These are phyloP conservation scores for Cryptocephalus moraei DNA, from an alignment of 2,888 invertebrate genomes.

Conservation along the genomic window DNA sequence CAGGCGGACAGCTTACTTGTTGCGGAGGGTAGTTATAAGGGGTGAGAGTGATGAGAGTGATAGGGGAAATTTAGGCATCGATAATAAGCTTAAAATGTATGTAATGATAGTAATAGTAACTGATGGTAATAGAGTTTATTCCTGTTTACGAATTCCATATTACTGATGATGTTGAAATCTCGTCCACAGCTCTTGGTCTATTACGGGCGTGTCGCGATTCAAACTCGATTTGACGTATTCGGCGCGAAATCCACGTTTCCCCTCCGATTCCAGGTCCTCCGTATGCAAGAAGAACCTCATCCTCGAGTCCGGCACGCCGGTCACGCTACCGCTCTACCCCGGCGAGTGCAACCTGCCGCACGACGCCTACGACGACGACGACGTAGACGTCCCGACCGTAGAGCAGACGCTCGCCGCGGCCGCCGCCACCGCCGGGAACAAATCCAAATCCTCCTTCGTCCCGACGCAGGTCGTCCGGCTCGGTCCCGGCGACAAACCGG, in stretches of 20 bases:
- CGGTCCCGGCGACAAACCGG: constrained; percentile 28
- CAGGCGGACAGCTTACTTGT: too few relatives aligned
- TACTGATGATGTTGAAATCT: too few relatives aligned
- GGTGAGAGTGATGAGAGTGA: too few relatives aligned
- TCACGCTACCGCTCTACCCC: constrained; percentile 62
- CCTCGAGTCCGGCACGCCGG: constrained; percentile 61
- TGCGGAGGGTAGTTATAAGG: too few relatives aligned
- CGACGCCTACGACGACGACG: constrained; percentile 29
- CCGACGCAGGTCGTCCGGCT: constrained; percentile 36
- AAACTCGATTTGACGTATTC: too few relatives aligned
- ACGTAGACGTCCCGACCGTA: constrained; percentile 10
- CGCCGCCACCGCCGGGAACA: constrained; percentile 3
- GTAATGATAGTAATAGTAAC: too few relatives aligned
- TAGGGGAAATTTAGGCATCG: too few relatives aligned
- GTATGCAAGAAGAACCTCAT: constrained; percentile 68
- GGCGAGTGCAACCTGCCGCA: constrained; percentile 66
- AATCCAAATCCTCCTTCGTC: constrained; percentile 22
- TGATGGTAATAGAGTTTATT: too few relatives aligned
- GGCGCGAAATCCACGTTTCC: background rate
- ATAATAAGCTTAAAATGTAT: too few relatives aligned
- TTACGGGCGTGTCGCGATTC: too few relatives aligned
- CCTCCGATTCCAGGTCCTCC: constrained; percentile 51
- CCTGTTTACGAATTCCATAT: too few relatives aligned
- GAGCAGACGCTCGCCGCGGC: constrained; percentile 5
- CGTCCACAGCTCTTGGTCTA: too few relatives aligned